These are phyloP conservation scores for Patagioenas fasciata DNA, from an alignment of 2,113 vertebrate species.

Conservation along the genomic window DNA sequence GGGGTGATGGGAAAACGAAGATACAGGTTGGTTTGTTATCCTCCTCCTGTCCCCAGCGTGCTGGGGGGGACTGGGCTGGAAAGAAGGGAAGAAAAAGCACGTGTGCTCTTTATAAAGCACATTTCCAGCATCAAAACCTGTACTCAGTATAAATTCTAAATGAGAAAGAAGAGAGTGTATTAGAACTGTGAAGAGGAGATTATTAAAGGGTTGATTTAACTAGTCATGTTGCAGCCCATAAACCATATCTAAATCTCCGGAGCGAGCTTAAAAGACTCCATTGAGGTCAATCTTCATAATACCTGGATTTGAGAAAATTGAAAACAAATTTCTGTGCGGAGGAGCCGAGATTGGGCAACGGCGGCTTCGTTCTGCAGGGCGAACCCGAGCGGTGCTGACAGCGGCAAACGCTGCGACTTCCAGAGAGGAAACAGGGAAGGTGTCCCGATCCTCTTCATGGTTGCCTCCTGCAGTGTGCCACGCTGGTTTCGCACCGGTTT, in stretches of 20 bases:
- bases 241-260: conserved; percentile 8
- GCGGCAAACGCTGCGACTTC: neutral
- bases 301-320: conserved; percentile 16
- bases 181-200: neutral
- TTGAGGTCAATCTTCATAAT: neutral
- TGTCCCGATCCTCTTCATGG: neutral
- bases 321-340: neutral
- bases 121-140: neutral
- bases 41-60: neutral
- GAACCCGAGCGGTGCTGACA: neutral
- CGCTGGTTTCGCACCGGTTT: too few species aligned
- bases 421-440: neutral
- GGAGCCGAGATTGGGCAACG: neutral
- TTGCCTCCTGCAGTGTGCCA: too few species aligned
- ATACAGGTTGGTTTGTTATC: neutral
- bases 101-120: neutral
- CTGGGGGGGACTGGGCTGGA: neutral
- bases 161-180: neutral
- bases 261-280: neutral
- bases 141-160: neutral
- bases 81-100: neutral
- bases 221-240: conserved; percentile 17
- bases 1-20: neutral
- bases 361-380: neutral
- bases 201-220: neutral